These are phyloP conservation scores for Panagrolaimus sp. DNA, from an alignment of 1,140 invertebrate species.

Conservation along the genomic window DNA sequence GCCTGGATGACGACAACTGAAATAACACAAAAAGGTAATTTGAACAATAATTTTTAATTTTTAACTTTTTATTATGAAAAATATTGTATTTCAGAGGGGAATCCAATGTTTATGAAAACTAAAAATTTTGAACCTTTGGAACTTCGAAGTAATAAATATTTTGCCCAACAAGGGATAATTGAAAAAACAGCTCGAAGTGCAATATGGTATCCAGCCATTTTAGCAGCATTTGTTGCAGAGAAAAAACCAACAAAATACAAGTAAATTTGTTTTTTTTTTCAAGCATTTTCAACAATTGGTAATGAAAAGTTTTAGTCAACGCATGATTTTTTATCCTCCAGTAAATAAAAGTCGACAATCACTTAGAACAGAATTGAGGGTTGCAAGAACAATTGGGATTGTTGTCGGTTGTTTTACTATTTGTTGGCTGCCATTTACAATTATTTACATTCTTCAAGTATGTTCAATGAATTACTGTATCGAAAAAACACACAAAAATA, in stretches of 20 bases:
- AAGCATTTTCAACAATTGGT: background rate
- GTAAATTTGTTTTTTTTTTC: constrained; percentile 12
- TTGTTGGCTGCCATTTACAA: constrained; percentile 82
- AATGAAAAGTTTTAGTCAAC: constrained; percentile 34
- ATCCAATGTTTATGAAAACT: too few relatives aligned
- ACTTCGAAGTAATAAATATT: too few relatives aligned
- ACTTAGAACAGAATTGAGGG: constrained; percentile 52
- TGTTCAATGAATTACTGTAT: background rate
- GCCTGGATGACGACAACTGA: too few relatives aligned
- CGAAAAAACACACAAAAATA: background rate
- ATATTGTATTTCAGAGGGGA: too few relatives aligned
- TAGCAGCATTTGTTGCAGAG: constrained; percentile 39
- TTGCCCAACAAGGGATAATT: background rate
- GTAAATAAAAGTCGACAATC: constrained; percentile 26
- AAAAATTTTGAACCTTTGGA: too few relatives aligned
- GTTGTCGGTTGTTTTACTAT: constrained; percentile 85
- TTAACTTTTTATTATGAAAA: too few relatives aligned
- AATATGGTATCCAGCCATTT: constrained; percentile 51
- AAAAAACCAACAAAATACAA: constrained; percentile 24
- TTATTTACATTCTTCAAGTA: constrained; percentile 57
- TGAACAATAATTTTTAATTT: too few relatives aligned
- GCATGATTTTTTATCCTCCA: constrained; percentile 39
- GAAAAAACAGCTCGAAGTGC: background rate
- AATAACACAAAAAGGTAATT: too few relatives aligned
- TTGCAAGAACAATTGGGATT: constrained; percentile 80